Base-by-base conservation (phyloP, 2,888 invertebrate species). In the Polyommatus iphigenia region DNA sequence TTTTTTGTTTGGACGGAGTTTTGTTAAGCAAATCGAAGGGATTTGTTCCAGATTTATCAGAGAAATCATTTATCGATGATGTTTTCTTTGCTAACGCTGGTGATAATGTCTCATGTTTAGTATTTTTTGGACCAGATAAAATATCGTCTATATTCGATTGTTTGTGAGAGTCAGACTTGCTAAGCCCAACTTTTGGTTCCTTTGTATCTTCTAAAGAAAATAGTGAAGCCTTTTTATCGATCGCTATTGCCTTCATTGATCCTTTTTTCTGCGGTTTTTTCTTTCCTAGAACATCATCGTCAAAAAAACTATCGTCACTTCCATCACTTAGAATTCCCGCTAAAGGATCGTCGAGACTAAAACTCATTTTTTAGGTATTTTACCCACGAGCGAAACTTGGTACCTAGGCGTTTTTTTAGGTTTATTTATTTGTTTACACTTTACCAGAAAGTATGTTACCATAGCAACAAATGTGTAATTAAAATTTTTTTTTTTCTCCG, bases 241-340 rank as follows among this genome's bases (percentile, higher is more conserved):
- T 71, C 1, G 85, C 82, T 78, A 83, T 87, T 57, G 88, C 85
- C 18, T 20, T 41, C 24, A 46, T 29, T 50, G 87, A 87, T 62
- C 81, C 85, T 82, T 87, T 89, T 81, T 90, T 90, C 80, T 91
- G 77, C 3, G 89, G 81, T 82, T 92, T 92, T 83, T 91, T 94
- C 84, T 92, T 93, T 24, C 92, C 91, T 62, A 93, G 83, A 78
- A 92, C 94, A 82, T 95, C 95, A 82, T 95, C 95, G 82, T 96
- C 96, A 83, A 96, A 96, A 84, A 96, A 96, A 88, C 96, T 96
- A 83, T 96, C 96, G 83, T 96, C 96, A 83, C 96, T 96, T 79
- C 95, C 96, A 84, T 96, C 96, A 84, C 96, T 96, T 73, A 96
- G 88, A 84, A 95, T 93, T 84, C 96, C 96, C 50, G 95, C 96